Evolutionary conservation across 2,888 invertebrate species (phyloP).

Genomic region (Villa cingulata): DNA sequence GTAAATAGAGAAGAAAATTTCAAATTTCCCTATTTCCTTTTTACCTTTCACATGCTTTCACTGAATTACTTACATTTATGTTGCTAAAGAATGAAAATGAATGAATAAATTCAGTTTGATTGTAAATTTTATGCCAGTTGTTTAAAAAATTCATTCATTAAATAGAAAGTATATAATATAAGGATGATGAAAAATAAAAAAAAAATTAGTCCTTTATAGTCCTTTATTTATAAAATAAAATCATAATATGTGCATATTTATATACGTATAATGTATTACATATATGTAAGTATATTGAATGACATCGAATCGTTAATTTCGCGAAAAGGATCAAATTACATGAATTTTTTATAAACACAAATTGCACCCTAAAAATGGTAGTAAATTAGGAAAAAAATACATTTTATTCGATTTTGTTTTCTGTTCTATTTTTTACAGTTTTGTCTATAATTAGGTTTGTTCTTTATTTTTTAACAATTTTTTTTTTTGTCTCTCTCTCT

Average conservation of each 20-base stretch:
- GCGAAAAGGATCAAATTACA: neutral
- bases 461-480: neutral
- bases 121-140: too few relatives aligned
- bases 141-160: too few relatives aligned
- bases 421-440: neutral
- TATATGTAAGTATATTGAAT: neutral
- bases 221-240: too few relatives aligned
- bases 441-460: neutral
- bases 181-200: neutral
- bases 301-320: neutral
- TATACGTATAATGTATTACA: too few relatives aligned
- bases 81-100: too few relatives aligned
- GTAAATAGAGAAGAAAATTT: neutral
- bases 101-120: too few relatives aligned
- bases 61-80: too few relatives aligned
- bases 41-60: too few relatives aligned
- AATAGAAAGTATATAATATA: too few relatives aligned
- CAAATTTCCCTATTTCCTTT: too few relatives aligned
- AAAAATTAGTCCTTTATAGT: neutral
- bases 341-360: neutral
- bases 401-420: neutral
- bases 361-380: neutral
- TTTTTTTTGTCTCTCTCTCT: neutral
- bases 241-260: too few relatives aligned
- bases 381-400: neutral